Conservation (phyloP, 2,797 vertebrate species). For the Iguana delicatissima region DNA sequence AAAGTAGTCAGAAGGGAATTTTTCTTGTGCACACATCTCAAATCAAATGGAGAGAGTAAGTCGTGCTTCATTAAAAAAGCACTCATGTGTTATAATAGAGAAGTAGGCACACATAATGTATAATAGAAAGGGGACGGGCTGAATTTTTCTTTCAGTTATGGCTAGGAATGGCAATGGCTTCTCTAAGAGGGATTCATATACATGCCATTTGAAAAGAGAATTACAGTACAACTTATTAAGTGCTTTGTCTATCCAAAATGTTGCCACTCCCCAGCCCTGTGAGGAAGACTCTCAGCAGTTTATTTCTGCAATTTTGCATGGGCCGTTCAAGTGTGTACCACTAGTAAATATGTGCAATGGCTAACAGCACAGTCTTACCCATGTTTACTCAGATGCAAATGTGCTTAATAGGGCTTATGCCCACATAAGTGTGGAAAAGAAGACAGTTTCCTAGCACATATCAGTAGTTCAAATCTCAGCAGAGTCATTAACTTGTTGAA, state of each 20-base stretch:
- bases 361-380: background rate
- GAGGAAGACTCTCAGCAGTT: background rate
- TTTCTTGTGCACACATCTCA: background rate
- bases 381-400: too few species aligned
- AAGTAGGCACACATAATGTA: accelerated
- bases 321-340: background rate
- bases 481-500: background rate
- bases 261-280: too few species aligned
- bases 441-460: background rate
- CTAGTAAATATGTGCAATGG: background rate
- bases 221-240: background rate
- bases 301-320: background rate
- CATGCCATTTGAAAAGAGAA: background rate
- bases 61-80: background rate
- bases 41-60: background rate
- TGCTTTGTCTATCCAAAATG: background rate
- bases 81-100: constrained; percentile 14
- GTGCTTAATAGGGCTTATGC: too few species aligned
- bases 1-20: background rate
- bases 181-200: accelerated
- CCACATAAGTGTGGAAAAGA: background rate
- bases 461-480: background rate
- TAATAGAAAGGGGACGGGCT: background rate
- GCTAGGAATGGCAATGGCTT: background rate
- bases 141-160: background rate